Evolutionary conservation across 2,113 vertebrate genomes (phyloP).

Genomic region (Ctenodactylus gundi): DNA sequence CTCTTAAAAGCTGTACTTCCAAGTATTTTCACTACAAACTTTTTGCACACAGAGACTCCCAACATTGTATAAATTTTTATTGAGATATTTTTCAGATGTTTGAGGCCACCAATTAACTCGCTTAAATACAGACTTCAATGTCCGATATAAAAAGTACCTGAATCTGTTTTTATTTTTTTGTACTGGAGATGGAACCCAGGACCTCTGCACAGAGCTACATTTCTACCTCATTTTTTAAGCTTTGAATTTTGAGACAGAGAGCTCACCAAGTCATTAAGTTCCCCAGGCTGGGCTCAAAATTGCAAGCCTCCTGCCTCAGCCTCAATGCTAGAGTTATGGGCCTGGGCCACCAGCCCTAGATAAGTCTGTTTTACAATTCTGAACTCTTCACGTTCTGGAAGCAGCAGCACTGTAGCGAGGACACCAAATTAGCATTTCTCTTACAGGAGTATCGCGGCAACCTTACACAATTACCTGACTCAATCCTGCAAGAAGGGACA

Average conservation of each 20-base stretch:
- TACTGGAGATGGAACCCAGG: no score
- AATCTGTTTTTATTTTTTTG: no score
- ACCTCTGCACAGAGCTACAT: no score
- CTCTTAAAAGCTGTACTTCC: neutral
- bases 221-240: no score
- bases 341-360: no score
- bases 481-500: slow-evolving; percentile 20
- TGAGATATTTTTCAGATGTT: neutral
- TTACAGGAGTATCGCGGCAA: neutral
- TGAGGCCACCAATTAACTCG: neutral
- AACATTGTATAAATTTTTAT: slow-evolving; percentile 1
- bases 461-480: slow-evolving; percentile 18
- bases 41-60: neutral
- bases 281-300: no score
- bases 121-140: neutral
- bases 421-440: slow-evolving; percentile 1
- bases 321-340: no score
- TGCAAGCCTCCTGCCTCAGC: no score
- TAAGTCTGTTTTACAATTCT: neutral
- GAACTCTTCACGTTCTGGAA: neutral
- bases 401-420: slow-evolving; percentile 16
- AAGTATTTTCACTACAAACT: neutral
- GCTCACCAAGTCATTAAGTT: no score
- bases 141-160: neutral
- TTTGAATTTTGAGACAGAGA: no score